Conservation (phyloP, 2,888 invertebrate species). For the Bellardia bayeri region DNA sequence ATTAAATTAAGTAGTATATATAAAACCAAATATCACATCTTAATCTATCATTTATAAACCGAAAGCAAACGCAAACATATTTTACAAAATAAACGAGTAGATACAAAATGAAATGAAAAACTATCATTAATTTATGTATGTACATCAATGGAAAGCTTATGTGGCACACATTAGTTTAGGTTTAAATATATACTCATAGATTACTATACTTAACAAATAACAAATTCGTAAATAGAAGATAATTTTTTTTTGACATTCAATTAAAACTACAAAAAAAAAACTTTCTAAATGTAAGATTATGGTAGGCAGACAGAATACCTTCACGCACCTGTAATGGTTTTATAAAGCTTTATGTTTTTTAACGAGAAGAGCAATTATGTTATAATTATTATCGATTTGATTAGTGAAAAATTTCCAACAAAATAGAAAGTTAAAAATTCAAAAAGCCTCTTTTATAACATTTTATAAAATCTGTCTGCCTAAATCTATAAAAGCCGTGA, state of each 20-base stretch:
- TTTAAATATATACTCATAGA: conserved; percentile 30
- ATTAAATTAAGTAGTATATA: conserved; percentile 31
- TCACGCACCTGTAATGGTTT: too few species aligned
- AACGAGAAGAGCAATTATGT: too few species aligned
- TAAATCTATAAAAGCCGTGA: conserved; percentile 47
- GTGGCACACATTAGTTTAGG: conserved; percentile 49
- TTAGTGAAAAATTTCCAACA: too few species aligned
- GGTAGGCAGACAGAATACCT: too few species aligned
- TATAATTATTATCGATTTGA: too few species aligned
- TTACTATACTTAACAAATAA: neutral
- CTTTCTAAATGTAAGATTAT: too few species aligned
- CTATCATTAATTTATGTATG: conserved; percentile 53
- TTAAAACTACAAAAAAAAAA: neutral
- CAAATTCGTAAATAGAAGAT: neutral
- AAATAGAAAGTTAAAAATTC: too few species aligned
- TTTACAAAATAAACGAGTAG: neutral
- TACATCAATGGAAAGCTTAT: conserved; percentile 62
- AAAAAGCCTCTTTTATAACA: too few species aligned
- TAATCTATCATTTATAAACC: conserved; percentile 38
- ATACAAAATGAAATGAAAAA: neutral
- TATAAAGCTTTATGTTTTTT: too few species aligned
- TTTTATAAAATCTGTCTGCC: neutral
- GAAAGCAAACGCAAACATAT: neutral
- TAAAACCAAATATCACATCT: conserved; percentile 31
- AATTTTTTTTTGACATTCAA: neutral